phyloP scores from a whole-genome alignment of 2,797 vertebrate genomes.

The Eleutherodactylus coqui region DNA sequence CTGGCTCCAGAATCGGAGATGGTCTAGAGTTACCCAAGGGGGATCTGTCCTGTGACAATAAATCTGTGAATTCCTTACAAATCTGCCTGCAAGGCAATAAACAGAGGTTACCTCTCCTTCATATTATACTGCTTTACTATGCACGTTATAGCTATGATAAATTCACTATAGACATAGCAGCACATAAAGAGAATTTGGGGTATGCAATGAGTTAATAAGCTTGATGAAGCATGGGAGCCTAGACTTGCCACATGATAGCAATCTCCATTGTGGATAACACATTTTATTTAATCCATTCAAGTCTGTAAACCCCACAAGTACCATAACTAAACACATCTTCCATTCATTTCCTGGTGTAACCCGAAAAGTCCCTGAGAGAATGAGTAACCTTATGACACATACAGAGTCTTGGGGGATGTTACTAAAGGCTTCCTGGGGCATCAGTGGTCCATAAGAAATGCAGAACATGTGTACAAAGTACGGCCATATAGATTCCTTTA shows the following conservation, averaged over 20 bases:
- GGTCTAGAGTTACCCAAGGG: conserved; percentile 97
- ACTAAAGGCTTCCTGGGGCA: conserved; percentile 34
- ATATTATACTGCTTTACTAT: not conserved
- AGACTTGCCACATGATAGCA: conserved; percentile 7
- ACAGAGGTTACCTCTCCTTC: conserved; percentile 55
- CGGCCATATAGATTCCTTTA: not conserved
- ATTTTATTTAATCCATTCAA: conserved; percentile 23
- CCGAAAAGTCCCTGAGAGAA: conserved; percentile 36
- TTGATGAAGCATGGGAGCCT: not conserved
- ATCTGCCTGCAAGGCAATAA: conserved; percentile 89
- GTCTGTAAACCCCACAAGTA: conserved; percentile 29
- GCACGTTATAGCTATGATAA: not conserved
- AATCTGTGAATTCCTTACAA: conserved; percentile 99
- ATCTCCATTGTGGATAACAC: conserved; percentile 17
- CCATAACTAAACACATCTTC: conserved; percentile 28
- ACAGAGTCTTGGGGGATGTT: conserved; percentile 13
- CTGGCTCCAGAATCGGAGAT: conserved; percentile 96
- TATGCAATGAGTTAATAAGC: not conserved
- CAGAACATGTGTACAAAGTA: conserved; percentile 24
- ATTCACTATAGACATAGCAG: not conserved
- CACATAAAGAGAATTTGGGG: not conserved
- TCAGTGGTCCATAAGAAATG: conserved; percentile 10
- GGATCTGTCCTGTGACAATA: conserved; percentile 99
- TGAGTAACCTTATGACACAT: conserved; percentile 40
- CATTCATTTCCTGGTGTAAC: conserved; percentile 32